These are phyloP conservation scores for Eristalinus aeneus DNA, from an alignment of 2,888 invertebrate genomes.

Conservation along the genomic window DNA sequence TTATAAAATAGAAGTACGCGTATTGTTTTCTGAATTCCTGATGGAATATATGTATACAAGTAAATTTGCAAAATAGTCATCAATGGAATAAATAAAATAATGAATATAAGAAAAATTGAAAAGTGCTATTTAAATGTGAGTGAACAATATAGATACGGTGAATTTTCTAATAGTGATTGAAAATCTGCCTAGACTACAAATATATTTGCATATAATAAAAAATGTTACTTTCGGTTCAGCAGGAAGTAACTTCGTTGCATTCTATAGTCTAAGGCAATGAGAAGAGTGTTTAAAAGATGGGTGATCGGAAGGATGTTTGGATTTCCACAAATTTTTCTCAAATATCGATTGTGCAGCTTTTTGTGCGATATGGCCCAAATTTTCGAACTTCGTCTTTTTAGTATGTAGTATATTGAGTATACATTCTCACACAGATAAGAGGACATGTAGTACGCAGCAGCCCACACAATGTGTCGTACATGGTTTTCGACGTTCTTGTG, in stretches of 20 bases:
- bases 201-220: slow-evolving; percentile 53
- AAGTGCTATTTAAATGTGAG: slow-evolving; percentile 66
- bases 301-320: slow-evolving; percentile 42
- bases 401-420: slow-evolving; percentile 53
- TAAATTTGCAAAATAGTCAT: neutral
- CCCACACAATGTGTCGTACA: slow-evolving; percentile 25
- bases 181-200: slow-evolving; percentile 13
- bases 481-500: neutral
- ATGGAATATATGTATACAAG: neutral
- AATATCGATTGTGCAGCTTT: slow-evolving; percentile 72
- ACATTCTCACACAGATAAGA: slow-evolving; percentile 28
- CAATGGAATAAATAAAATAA: slow-evolving; percentile 12
- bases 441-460: slow-evolving; percentile 41
- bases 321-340: slow-evolving; percentile 64
- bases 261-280: slow-evolving; percentile 43
- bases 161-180: slow-evolving; percentile 43
- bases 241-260: slow-evolving; percentile 62
- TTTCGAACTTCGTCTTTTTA: slow-evolving; percentile 67
- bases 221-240: slow-evolving; percentile 38
- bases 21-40: slow-evolving; percentile 3
- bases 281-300: slow-evolving; percentile 19
- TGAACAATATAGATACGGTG: slow-evolving; percentile 49
- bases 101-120: slow-evolving; percentile 45
- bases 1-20: slow-evolving; percentile 2
- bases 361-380: slow-evolving; percentile 71